phyloP scores from a whole-genome alignment of 35 echinoderm and acorn worm species.

The Stichopus chloronotus region DNA sequence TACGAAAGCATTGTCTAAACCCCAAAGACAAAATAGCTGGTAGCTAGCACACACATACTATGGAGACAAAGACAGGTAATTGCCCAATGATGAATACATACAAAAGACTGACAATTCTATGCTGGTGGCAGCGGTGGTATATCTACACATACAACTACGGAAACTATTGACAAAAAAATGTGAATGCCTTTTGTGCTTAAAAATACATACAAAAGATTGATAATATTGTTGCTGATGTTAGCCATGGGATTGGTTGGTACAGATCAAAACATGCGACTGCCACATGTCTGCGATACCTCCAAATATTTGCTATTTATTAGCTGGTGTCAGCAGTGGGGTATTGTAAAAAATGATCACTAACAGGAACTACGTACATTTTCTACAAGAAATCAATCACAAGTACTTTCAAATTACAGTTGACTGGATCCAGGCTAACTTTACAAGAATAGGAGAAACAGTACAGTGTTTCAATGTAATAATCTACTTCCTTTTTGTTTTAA shows the following conservation, averaged over 20 bases:
- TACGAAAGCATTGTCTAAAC: neutral
- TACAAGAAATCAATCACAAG: neutral
- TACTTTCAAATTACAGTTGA: neutral
- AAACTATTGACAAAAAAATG: neutral
- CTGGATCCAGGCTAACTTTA: too few species aligned
- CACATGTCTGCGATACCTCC: neutral
- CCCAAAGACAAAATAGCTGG: neutral
- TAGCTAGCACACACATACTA: neutral
- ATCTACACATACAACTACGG: neutral
- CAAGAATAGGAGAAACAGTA: too few species aligned
- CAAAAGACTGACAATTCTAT: neutral
- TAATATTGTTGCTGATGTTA: neutral
- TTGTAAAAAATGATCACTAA: neutral
- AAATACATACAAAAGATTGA: neutral
- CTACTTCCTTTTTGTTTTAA: too few species aligned
- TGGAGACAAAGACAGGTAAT: neutral
- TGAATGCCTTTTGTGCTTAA: neutral
- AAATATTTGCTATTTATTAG: neutral
- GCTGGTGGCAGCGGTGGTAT: neutral
- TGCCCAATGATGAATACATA: neutral
- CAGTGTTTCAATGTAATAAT: neutral
- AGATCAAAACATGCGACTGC: neutral
- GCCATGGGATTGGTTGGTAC: neutral
- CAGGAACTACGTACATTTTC: neutral
- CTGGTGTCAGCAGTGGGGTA: constrained; percentile 4